These are phyloP conservation scores for Morphnarchus princeps DNA, from an alignment of 2,113 vertebrate species.

Conservation along the genomic window DNA sequence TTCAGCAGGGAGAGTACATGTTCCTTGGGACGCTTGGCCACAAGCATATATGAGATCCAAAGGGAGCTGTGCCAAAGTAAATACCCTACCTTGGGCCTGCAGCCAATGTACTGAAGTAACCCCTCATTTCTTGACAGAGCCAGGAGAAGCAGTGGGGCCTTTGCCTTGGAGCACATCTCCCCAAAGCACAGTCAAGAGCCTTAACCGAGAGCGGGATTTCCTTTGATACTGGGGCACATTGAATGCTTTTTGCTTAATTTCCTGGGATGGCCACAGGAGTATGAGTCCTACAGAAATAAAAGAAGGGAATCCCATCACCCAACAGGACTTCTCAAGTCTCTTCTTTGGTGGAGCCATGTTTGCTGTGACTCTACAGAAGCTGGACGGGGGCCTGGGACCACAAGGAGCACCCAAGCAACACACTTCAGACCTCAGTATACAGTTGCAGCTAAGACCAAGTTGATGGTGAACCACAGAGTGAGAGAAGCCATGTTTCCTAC, in stretches of 20 bases:
- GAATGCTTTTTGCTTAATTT: neutral
- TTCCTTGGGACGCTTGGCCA: neutral
- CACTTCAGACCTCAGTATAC: rapidly evolving
- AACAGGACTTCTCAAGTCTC: neutral
- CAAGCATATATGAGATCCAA: neutral
- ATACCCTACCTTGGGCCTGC: neutral
- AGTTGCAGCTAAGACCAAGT: neutral
- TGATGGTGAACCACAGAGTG: rapidly evolving
- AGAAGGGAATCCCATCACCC: neutral
- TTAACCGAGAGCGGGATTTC: neutral
- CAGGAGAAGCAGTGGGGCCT: neutral
- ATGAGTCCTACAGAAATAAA: neutral
- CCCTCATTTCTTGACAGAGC: neutral
- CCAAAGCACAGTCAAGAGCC: neutral
- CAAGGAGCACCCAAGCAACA: neutral
- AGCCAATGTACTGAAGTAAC: neutral
- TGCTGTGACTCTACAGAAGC: neutral
- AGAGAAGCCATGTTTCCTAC: neutral
- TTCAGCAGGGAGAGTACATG: neutral
- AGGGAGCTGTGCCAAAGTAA: neutral
- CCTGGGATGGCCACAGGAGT: neutral
- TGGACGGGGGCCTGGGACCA: neutral
- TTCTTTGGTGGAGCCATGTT: neutral
- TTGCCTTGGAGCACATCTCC: neutral
- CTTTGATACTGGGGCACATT: rapidly evolving